Percentiles rank a stretch among this genome's conserved stretches.
Evolutionary conservation across 2,113 vertebrate genomes (phyloP).

Genomic region (Nycticebus coucang): DNA sequence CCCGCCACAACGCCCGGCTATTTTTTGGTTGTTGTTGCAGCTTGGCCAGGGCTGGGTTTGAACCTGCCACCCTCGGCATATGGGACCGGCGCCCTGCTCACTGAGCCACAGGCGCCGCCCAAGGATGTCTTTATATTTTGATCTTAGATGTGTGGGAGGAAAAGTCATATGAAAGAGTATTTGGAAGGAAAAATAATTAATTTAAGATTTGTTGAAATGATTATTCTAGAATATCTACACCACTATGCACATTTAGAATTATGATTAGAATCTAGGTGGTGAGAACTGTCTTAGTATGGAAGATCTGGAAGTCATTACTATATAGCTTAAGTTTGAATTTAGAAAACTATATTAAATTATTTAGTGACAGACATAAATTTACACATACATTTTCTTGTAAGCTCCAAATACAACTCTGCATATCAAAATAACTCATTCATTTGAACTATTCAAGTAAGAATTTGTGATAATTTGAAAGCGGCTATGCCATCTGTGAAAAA

Average conservation of each 20-base stretch:
- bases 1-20: no score
- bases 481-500: constrained; percentile 49
- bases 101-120: no score
- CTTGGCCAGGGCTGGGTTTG: no score
- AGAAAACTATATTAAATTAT: constrained; percentile 1
- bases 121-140: no score
- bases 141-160: background rate
- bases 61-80: no score
- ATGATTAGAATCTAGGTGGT: background rate
- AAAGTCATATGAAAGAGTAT: background rate
- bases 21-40: no score
- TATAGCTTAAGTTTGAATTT: background rate
- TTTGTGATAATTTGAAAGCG: constrained; percentile 57
- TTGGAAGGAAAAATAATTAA: background rate
- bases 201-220: background rate
- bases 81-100: no score
- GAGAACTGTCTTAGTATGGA: background rate
- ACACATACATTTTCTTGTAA: constrained; percentile 17
- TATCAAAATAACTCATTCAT: constrained; percentile 50
- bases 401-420: background rate
- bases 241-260: background rate
- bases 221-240: background rate
- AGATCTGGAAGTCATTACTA: background rate
- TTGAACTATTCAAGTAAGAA: constrained; percentile 52
- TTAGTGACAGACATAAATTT: constrained; percentile 15